These are phyloP conservation scores for Meliscaeva auricollis DNA, from an alignment of 2,888 invertebrate species.

Conservation along the genomic window DNA sequence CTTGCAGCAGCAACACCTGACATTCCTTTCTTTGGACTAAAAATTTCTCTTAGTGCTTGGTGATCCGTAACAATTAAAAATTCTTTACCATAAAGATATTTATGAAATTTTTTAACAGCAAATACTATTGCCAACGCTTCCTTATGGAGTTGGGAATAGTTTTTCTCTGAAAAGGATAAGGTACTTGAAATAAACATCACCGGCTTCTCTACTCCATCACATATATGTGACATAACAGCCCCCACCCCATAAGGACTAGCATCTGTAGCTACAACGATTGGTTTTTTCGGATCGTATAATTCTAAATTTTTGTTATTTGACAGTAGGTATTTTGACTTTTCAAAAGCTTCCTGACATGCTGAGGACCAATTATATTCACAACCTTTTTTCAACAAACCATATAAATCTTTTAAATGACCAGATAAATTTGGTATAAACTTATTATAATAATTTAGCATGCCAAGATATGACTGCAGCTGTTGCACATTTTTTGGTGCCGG, in stretches of 20 bases:
- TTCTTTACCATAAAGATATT: slow-evolving; percentile 49
- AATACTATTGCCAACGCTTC: slow-evolving; percentile 41
- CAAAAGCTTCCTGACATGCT: background rate
- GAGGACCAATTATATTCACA: background rate
- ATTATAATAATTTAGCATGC: slow-evolving; percentile 12
- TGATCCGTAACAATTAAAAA: slow-evolving; percentile 27
- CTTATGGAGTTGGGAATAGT: slow-evolving; percentile 36
- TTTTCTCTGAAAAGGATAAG: background rate
- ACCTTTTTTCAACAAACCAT: slow-evolving; percentile 13
- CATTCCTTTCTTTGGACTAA: too few relatives aligned
- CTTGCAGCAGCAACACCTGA: slow-evolving; percentile 26
- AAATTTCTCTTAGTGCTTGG: too few relatives aligned
- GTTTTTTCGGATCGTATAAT: slow-evolving; percentile 23
- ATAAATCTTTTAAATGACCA: background rate
- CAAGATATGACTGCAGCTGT: slow-evolving; percentile 19
- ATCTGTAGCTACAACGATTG: slow-evolving; percentile 18
- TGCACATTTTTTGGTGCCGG: slow-evolving; percentile 11
- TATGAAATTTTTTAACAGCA: slow-evolving; percentile 50
- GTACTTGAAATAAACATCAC: slow-evolving; percentile 6
- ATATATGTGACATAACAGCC: slow-evolving; percentile 31
- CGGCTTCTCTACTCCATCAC: slow-evolving; percentile 6
- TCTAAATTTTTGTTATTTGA: slow-evolving; percentile 3
- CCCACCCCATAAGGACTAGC: too few relatives aligned
- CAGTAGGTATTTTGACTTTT: slow-evolving; percentile 18
- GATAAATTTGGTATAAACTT: slow-evolving; percentile 16